Base-by-base conservation (phyloP, 2,113 vertebrate genomes). In the Excalfactoria chinensis region DNA sequence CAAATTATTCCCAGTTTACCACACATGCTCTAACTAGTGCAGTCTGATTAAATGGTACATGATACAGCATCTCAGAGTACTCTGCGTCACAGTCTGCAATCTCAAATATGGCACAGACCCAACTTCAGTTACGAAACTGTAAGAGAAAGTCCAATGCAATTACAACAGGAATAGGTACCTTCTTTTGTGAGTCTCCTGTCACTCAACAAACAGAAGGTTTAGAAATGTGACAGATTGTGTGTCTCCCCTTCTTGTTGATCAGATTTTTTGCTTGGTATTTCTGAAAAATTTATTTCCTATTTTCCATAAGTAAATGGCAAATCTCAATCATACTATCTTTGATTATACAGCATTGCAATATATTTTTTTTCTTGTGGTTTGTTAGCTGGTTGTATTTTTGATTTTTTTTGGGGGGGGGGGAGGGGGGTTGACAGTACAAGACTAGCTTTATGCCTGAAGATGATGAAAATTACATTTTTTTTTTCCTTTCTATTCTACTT, bases 1-100 rank as follows among this genome's bases (percentile, higher is more conserved):
- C 94, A 96, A 93, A 93, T 96, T 94, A 95, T 89, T 94, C 95
- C 95, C 94, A 92, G 72, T 74, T 91, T 69, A 53, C 91, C 94
- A 95, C 93, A 93, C 94, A 83, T 93, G 89, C 64, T 85, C 81
- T 66, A 82, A 94, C 72, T 43, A 86, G 81, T 43, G 41, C 63
- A 92, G 78, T 22, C 89, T 93, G 89, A 96, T 95, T 94, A 96
- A 96, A 95, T 44, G 68, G 71, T 94, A 95, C 94, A 95, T 64
- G 84, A 87, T 95, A 85, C 71, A 93, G 68, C 91, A 87, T 92
- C 84, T 87, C 73, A 95, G 93, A 77, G 74, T 64, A 76, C 77
- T 80, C 68, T 68, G 68, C 40, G 89, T 73, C 89, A 62, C 86
- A 77, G 78, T 70, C 78, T 87, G 74, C 70, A 80, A 28, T 78